These are phyloP conservation scores for Drosophila ercepeae DNA, from an alignment of 1,140 invertebrate species.

Conservation along the genomic window DNA sequence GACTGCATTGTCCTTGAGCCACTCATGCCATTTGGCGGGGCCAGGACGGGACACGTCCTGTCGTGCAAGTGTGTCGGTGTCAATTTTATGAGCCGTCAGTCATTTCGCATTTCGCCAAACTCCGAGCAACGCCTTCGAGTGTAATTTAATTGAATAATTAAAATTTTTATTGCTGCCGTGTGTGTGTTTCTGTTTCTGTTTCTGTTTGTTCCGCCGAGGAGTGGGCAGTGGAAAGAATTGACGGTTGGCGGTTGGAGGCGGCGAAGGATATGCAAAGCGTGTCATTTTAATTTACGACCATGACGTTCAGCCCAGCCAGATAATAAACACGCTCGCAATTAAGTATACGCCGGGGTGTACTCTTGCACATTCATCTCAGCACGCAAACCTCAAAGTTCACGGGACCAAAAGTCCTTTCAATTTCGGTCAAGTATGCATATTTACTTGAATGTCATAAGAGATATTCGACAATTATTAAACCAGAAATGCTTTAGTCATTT, in stretches of 20 bases:
- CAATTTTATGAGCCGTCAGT: slow-evolving; percentile 77
- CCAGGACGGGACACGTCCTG: slow-evolving; percentile 14
- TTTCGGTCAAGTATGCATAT: not conserved
- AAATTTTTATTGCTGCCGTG: slow-evolving; percentile 74
- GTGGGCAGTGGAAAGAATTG: not conserved
- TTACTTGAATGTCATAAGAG: not conserved
- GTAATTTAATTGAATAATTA: slow-evolving; percentile 82
- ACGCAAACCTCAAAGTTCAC: slow-evolving; percentile 8
- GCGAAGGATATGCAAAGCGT: slow-evolving; percentile 71
- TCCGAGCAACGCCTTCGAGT: slow-evolving; percentile 70
- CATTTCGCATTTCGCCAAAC: slow-evolving; percentile 67
- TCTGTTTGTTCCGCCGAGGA: not conserved
- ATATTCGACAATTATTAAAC: not conserved
- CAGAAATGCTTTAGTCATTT: no score
- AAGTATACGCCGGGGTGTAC: slow-evolving; percentile 64
- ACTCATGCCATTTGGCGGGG: not conserved
- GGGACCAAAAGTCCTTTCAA: not conserved
- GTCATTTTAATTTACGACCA: slow-evolving; percentile 81
- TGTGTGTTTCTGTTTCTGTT: slow-evolving; percentile 13
- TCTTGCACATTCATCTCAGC: slow-evolving; percentile 27
- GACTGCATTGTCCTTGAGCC: slow-evolving; percentile 27
- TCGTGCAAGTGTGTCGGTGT: slow-evolving; percentile 58
- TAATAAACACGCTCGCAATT: slow-evolving; percentile 78
- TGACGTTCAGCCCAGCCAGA: slow-evolving; percentile 70
- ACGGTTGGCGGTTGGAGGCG: no score